These are phyloP conservation scores for Podiceps cristatus DNA, from an alignment of 2,113 vertebrate genomes.

Conservation along the genomic window DNA sequence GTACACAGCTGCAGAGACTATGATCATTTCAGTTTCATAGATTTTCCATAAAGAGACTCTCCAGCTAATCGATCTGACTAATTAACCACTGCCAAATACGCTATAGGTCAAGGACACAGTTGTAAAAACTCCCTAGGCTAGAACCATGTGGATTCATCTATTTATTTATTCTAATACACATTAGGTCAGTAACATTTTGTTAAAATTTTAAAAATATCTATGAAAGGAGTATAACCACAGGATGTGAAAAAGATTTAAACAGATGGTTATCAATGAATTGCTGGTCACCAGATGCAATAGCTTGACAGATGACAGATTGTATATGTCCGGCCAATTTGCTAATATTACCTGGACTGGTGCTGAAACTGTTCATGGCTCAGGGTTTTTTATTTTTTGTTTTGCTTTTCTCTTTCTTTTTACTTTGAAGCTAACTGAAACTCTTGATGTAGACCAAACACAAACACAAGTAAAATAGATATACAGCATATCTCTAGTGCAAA, in stretches of 20 bases:
- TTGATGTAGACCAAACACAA: conserved; percentile 28
- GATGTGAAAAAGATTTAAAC: neutral
- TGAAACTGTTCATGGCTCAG: conserved; percentile 12
- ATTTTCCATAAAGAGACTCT: neutral
- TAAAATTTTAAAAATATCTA: neutral
- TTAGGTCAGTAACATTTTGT: conserved; percentile 3
- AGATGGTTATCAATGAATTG: conserved; percentile 25
- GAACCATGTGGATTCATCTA: neutral
- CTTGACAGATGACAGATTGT: conserved; percentile 19
- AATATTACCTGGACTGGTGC: neutral
- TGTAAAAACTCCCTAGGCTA: neutral
- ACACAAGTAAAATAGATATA: neutral
- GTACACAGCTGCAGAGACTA: neutral
- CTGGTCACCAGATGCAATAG: neutral
- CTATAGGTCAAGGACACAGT: neutral
- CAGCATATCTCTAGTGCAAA: neutral
- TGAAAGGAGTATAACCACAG: neutral
- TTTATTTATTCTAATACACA: neutral
- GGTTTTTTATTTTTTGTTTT: neutral
- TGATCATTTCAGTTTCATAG: neutral
- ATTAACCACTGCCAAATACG: neutral
- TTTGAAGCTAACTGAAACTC: conserved; percentile 42
- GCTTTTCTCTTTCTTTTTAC: neutral
- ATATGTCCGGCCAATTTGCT: conserved; percentile 20
- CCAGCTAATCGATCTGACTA: neutral